Conservation (phyloP, 2,113 vertebrate species). For the Crypturellus undulatus region DNA sequence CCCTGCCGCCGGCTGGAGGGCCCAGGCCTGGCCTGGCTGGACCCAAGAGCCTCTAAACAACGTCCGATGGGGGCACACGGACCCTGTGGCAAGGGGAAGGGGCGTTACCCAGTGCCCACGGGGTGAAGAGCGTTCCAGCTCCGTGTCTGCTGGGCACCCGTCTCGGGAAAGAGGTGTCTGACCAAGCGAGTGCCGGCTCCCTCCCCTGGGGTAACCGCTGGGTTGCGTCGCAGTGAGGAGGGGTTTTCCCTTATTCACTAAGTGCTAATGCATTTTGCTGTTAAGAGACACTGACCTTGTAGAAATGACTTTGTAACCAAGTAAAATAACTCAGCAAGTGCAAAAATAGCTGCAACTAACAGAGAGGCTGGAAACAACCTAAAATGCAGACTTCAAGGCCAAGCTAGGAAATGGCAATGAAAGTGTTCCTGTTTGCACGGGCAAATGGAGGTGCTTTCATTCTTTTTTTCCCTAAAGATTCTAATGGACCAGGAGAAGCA, state of each 20-base stretch:
- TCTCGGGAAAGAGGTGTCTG: not conserved
- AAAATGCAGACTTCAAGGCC: not conserved
- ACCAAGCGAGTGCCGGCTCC: rapidly evolving
- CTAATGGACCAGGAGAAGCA: not conserved
- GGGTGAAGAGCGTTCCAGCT: not conserved
- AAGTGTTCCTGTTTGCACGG: not conserved
- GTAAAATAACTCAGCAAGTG: not conserved
- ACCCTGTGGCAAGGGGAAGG: not conserved
- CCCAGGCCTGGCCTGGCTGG: too few relatives aligned
- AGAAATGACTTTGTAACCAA: not conserved
- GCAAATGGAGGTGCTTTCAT: not conserved
- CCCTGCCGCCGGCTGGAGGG: not conserved
- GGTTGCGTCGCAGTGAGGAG: rapidly evolving
- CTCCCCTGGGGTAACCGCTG: rapidly evolving
- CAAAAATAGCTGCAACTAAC: not conserved
- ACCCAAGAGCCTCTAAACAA: not conserved
- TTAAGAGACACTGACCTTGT: not conserved
- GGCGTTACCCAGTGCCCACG: not conserved
- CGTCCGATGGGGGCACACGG: not conserved
- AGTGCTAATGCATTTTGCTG: rapidly evolving
- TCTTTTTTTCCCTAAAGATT: not conserved
- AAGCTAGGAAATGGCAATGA: not conserved
- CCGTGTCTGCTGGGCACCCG: rapidly evolving
- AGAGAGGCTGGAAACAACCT: not conserved
- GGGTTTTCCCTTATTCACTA: not conserved